Percentiles rank a stretch among this genome's conserved stretches.
phyloP scores from a whole-genome alignment of 2,888 invertebrate genomes.

The Cepaea hortensis region DNA sequence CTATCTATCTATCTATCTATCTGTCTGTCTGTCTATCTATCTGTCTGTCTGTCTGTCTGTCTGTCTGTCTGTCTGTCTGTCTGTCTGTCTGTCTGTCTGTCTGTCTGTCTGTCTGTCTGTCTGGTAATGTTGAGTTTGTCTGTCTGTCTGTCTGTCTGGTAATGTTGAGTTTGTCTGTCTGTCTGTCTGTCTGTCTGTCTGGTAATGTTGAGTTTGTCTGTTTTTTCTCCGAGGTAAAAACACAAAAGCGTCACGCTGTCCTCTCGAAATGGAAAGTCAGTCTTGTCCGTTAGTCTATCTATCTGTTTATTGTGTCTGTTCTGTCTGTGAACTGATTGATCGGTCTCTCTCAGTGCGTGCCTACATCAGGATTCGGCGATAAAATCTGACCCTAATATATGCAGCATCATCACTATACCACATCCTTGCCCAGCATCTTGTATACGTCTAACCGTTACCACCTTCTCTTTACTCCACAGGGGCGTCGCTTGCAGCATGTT shows the following conservation, averaged over 20 bases:
- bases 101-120: conserved; percentile 20
- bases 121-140: no score
- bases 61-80: no score
- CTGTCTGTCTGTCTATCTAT: not conserved
- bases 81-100: conserved; percentile 1
- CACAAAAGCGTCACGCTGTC: no score
- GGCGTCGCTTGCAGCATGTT: not conserved
- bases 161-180: not conserved
- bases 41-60: no score
- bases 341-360: no score
- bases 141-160: not conserved
- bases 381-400: no score
- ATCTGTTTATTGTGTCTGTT: not conserved
- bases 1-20: conserved; percentile 1
- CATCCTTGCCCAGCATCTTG: no score
- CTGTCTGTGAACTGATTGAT: not conserved
- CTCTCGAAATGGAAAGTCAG: no score
- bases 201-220: not conserved
- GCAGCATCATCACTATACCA: not conserved
- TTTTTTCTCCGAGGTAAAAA: no score
- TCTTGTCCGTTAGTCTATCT: not conserved
- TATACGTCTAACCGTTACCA: not conserved
- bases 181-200: not conserved
- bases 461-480: not conserved
- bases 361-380: no score